phyloP scores from a whole-genome alignment of 2,888 invertebrate genomes.

The Nasonia oneida region DNA sequence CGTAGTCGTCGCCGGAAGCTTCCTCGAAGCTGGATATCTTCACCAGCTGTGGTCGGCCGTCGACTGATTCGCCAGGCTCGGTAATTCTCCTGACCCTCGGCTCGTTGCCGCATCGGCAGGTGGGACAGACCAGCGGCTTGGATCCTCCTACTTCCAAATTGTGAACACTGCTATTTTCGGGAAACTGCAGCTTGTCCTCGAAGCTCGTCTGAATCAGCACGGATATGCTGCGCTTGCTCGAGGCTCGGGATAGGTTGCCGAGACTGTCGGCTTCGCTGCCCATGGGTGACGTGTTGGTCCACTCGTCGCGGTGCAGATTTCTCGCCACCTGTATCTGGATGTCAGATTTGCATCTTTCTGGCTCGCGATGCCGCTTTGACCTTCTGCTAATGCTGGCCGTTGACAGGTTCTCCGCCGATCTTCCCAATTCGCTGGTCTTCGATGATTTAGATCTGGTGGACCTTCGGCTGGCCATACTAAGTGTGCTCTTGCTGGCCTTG shows the following conservation, averaged over 20 bases:
- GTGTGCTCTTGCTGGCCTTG: slow-evolving; percentile 46
- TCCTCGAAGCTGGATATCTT: slow-evolving; percentile 71
- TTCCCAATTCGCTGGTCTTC: slow-evolving; percentile 70
- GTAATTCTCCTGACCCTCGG: slow-evolving; percentile 4
- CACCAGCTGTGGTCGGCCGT: slow-evolving; percentile 57
- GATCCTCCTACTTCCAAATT: slow-evolving; percentile 57
- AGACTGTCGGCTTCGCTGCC: slow-evolving; percentile 64
- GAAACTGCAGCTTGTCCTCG: slow-evolving; percentile 64
- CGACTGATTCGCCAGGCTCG: slow-evolving; percentile 1
- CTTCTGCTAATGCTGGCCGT: slow-evolving; percentile 54
- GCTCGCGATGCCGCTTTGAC: slow-evolving; percentile 72
- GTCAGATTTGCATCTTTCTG: slow-evolving; percentile 74
- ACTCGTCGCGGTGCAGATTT: slow-evolving; percentile 69
- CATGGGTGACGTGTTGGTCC: slow-evolving; percentile 75
- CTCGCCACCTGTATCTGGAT: slow-evolving; percentile 70
- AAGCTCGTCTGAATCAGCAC: slow-evolving; percentile 76
- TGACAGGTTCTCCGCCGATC: slow-evolving; percentile 73
- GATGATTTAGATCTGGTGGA: slow-evolving; percentile 72
- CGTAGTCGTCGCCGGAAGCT: slow-evolving; percentile 70
- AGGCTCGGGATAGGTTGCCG: slow-evolving; percentile 60
- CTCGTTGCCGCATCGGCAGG: slow-evolving; percentile 34
- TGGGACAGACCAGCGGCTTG: slow-evolving; percentile 65
- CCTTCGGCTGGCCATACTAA: slow-evolving; percentile 65
- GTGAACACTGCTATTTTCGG: slow-evolving; percentile 55
- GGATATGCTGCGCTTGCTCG: slow-evolving; percentile 68